Base-by-base conservation (phyloP, 30 jellyfish, hydroid and myxozoan genomes). In the Aurelia coerulea region DNA sequence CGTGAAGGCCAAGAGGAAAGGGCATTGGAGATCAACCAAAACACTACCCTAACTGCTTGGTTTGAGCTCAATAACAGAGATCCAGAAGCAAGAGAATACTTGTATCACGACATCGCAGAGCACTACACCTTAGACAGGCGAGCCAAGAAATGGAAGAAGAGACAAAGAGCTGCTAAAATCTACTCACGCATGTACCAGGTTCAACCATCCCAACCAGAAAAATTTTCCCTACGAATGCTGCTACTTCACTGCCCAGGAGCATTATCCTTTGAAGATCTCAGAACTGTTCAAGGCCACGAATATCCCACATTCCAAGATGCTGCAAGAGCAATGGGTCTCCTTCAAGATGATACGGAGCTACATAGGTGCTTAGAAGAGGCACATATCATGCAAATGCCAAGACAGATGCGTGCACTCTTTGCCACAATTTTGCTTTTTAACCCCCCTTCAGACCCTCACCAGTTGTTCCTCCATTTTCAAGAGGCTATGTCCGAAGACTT, bases 21-120 rank as follows among this genome's bases (percentile, higher is more conserved):
- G n/a, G 96, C 92, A 35, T 65, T 87, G 17, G 80, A 76, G 17
- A 34, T 17, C 1, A 64, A 34, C 39, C 81, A 60, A 41, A 56
- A 46, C 46, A 76, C 96, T 9, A 58, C 88, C 2, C 90, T 87
- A 14, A 66, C 93, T 10, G 96, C 92, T 5, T 87, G 78, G 83
- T 87, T 78, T 65, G 50, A 33, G 4, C 78, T 78, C 14, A 87
- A 77, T 64, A 65, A 60, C 15, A 60, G 69, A 60, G 31, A 60
- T 60, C 69, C 31, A 15, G 8, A 60, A 4, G 69, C 69, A 0
- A 5, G 34, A 4, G 14, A 60, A 23, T 12, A 15, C 69, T 9
- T 60, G 3, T 60, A 60, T 9, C 34, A 62, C 19, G 96, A 87
- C 35, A 87, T 77, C 59, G 89, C 93, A 15, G 77, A 78, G n/a